A percentile compares a stretch with the other conserved stretches of the same genome.
Evolutionary conservation across 2,888 invertebrate genomes (phyloP).

Genomic region (Drosophila affinis): DNA sequence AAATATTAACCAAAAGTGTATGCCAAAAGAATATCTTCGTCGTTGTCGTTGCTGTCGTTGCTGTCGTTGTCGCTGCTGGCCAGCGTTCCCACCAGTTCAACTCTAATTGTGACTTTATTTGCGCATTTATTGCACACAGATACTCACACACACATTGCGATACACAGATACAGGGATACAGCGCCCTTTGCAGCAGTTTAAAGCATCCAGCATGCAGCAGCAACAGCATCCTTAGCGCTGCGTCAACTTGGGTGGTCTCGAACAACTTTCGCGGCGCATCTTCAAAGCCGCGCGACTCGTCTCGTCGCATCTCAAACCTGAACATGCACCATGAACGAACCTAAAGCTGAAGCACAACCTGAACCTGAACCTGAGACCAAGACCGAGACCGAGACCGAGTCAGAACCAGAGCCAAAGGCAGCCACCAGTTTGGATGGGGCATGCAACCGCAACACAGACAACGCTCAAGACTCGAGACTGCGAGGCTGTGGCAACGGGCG

Average conservation of each 20-base stretch:
- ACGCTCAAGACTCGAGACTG: constrained; percentile 29
- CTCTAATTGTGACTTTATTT: constrained; percentile 82
- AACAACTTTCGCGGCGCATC: constrained; percentile 82
- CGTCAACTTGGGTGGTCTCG: constrained; percentile 83
- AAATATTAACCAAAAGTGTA: constrained; percentile 63
- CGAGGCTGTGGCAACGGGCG: constrained; percentile 2
- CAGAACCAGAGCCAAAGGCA: constrained; percentile 23
- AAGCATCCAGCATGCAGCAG: constrained; percentile 46
- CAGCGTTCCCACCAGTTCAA: constrained; percentile 76
- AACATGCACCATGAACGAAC: constrained; percentile 73
- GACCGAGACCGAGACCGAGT: constrained; percentile 47
- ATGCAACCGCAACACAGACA: constrained; percentile 50
- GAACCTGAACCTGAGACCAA: constrained; percentile 29
- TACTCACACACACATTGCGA: constrained; percentile 41
- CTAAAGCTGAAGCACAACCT: constrained; percentile 51
- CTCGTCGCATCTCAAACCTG: constrained; percentile 70
- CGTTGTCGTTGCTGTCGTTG: constrained; percentile 14
- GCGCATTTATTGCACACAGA: constrained; percentile 73
- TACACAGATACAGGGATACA: constrained; percentile 44
- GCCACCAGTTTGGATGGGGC: constrained; percentile 36
- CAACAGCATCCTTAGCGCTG: constrained; percentile 52
- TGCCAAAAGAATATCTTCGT: constrained; percentile 50
- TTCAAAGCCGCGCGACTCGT: constrained; percentile 67
- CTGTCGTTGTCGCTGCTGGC: constrained; percentile 8
- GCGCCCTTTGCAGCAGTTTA: constrained; percentile 43